Evolutionary conservation across 2,888 invertebrate species (phyloP), one percentile per base, ranked within the genome.

Genomic region (Tinea pellionella): DNA sequence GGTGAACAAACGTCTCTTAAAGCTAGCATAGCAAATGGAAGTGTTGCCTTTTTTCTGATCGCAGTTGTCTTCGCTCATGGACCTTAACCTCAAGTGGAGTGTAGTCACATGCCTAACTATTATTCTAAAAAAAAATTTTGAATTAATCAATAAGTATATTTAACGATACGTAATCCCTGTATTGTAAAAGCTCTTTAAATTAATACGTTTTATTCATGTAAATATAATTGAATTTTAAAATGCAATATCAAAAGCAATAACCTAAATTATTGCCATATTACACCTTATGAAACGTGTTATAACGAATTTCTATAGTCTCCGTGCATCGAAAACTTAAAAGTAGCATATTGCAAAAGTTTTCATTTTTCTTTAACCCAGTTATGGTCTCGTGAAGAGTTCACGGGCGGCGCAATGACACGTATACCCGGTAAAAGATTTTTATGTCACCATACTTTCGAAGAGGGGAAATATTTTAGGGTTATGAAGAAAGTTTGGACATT

Each of bases 341-440:
- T 68, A 68, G 71, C 75, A 78, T 83, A 83, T 84, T 84, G 78
- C 74, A 61, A 80, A 84, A 84, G 78, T 84, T 84, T 80, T 72
- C 75, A 79, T 82, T 81, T 81, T 81, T 78, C 77, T 75, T 72
- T 77, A 81, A 83, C 83, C 81, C 72, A 80, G 78, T 80, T 81
- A 78, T 69, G 70, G 74, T 69, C 68, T 69, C 15, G 32, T 11
- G 32, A 32, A 32, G 66, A 69, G 70, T 71, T 68, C 69, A 66
- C 63, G 62, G 64, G 66, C 67, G 65, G 67, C 67, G 57, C 18
- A 29, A 24, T 69, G 67, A 70, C 75, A 76, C 76, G 75, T 77
- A 75, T 65, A 66, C 64, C 67, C 66, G 67, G 64, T 65, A 64
- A 47, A 30, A 68, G 71, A 72, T 72, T 79, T 77, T 77, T 77